Conservation (phyloP, 2,113 vertebrate genomes). For the Colistium nudipinnis region DNA sequence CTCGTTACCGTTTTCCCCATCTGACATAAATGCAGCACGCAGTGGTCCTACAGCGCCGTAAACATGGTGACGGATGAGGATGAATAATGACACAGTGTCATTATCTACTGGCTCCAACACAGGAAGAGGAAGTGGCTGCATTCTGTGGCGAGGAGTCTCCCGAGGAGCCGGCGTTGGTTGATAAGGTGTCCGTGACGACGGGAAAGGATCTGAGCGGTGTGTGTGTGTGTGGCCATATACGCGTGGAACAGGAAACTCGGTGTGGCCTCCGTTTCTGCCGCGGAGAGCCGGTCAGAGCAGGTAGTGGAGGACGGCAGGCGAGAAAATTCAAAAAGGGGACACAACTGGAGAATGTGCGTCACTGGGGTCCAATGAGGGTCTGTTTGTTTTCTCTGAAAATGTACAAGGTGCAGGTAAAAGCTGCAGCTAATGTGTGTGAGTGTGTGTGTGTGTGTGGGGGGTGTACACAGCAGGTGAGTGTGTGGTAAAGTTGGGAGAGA, state of each 20-base stretch:
- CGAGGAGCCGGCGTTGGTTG: constrained; percentile 33
- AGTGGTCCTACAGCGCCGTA: constrained; percentile 31
- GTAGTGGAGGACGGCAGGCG: constrained; percentile 19
- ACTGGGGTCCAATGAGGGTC: constrained; percentile 42
- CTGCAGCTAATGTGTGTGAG: constrained; percentile 79
- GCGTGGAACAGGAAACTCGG: constrained; percentile 15
- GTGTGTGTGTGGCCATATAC: constrained; percentile 16
- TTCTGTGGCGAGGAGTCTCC: constrained; percentile 43
- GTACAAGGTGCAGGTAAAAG: constrained; percentile 93
- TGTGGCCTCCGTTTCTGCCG: constrained; percentile 8
- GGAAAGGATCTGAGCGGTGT: constrained; percentile 9
- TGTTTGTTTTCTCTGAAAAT: constrained; percentile 81
- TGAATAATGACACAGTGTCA: constrained; percentile 49
- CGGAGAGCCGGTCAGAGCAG: constrained; percentile 34
- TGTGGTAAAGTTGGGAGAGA: neutral
- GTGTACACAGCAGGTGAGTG: constrained; percentile 1
- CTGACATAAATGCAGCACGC: constrained; percentile 55
- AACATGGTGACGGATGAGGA: constrained; percentile 49
- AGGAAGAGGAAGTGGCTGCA: constrained; percentile 66
- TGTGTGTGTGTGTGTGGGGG: too few species aligned
- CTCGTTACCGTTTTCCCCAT: constrained; percentile 16
- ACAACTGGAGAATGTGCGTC: constrained; percentile 41
- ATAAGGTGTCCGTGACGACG: constrained; percentile 21
- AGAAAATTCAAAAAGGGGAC: constrained; percentile 28
- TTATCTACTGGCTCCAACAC: constrained; percentile 58